Conservation (phyloP, 2,113 vertebrate species). For the Pelecanoides urinatrix region DNA sequence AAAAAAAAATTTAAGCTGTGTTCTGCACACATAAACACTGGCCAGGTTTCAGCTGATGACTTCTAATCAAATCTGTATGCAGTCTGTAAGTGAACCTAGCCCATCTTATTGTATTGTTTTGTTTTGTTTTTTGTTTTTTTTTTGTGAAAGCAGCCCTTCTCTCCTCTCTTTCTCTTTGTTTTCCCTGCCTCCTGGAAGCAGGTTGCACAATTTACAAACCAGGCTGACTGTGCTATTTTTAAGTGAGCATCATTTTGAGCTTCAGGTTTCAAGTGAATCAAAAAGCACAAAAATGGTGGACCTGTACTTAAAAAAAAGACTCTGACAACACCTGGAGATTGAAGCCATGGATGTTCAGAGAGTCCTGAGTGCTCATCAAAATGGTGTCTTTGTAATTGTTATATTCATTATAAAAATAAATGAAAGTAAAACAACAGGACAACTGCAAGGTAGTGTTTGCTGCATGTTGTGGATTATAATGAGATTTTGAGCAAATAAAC, state of each 20-base stretch:
- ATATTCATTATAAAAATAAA: neutral
- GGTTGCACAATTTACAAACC: neutral
- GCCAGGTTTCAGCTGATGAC: neutral
- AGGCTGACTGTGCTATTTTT: neutral
- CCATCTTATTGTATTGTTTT: neutral
- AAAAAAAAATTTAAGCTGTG: neutral
- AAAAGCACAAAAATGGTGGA: neutral
- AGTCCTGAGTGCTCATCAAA: neutral
- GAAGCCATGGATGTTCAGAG: neutral
- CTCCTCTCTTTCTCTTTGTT: neutral
- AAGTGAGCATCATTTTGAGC: neutral
- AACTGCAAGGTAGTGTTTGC: neutral
- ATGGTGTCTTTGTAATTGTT: neutral
- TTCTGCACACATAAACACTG: neutral
- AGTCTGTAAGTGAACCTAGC: neutral
- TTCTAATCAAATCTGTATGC: neutral
- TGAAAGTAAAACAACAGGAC: neutral
- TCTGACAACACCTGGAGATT: neutral
- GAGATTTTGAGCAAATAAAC: slow-evolving; percentile 45
- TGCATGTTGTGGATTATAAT: slow-evolving; percentile 37
- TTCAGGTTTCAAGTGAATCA: neutral
- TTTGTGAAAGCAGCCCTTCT: neutral
- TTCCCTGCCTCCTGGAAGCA: neutral
- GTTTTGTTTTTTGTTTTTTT: too few species aligned
- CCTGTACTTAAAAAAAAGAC: neutral